Evolutionary conservation across 2,113 vertebrate genomes (phyloP).

Genomic region (Aldabrachelys gigantea): DNA sequence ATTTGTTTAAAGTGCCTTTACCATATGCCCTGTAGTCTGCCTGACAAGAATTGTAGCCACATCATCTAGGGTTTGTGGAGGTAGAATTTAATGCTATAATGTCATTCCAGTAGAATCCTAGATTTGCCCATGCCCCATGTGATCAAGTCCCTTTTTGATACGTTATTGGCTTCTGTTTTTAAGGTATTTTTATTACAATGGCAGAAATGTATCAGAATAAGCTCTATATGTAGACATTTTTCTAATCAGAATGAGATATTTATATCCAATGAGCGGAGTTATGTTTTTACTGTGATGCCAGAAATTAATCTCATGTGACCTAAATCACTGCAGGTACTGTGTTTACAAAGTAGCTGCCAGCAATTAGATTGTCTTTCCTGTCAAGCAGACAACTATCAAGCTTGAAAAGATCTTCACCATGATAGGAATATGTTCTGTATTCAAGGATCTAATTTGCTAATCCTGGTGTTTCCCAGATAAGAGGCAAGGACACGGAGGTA

Average conservation of each 20-base stretch:
- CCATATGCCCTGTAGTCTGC: neutral
- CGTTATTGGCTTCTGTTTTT: neutral
- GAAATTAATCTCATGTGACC: neutral
- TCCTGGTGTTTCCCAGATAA: neutral
- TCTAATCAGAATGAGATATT: neutral
- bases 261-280: conserved; percentile 34
- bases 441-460: rapidly evolving
- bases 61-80: neutral
- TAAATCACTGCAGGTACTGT: neutral
- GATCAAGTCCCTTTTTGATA: neutral
- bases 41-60: neutral
- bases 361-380: neutral
- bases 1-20: neutral
- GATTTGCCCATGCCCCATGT: neutral
- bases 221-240: conserved; percentile 41
- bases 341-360: neutral
- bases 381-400: rapidly evolving
- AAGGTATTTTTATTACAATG: neutral
- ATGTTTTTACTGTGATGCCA: neutral
- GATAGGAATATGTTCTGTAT: rapidly evolving
- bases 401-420: neutral
- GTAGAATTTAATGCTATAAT: neutral
- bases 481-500: neutral
- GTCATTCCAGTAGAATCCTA: neutral
- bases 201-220: neutral